A percentile compares a stretch with the other conserved stretches of the same genome.
Conservation (phyloP, 2,797 vertebrate genomes). For the Echeneis naucrates region DNA sequence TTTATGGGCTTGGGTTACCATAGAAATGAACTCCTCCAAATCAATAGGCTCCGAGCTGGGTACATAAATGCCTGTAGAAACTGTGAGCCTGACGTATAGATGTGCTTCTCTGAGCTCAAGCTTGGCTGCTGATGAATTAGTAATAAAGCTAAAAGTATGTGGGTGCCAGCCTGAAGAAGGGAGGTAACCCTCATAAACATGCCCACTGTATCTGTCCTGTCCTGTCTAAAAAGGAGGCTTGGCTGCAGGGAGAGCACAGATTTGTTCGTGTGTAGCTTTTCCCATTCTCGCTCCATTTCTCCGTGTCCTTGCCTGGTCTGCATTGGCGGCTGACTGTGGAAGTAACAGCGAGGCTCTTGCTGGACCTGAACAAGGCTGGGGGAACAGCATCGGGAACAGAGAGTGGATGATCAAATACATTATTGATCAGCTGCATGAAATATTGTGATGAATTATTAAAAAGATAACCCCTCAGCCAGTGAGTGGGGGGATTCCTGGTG, state of each 20-base stretch:
- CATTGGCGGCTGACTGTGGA: slow-evolving; percentile 23
- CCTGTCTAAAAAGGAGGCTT: slow-evolving; percentile 27
- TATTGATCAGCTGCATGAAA: slow-evolving; percentile 78
- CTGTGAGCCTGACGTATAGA: slow-evolving; percentile 42
- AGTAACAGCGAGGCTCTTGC: slow-evolving; percentile 29
- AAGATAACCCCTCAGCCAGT: slow-evolving; percentile 56
- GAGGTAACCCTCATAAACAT: slow-evolving; percentile 47
- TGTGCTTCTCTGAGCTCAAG: slow-evolving; percentile 40
- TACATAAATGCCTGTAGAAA: slow-evolving; percentile 64
- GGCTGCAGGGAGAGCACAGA: slow-evolving; percentile 42
- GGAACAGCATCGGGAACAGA: slow-evolving; percentile 60
- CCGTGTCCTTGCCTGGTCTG: background rate
- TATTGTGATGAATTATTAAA: slow-evolving; percentile 75
- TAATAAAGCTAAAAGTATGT: slow-evolving; percentile 64
- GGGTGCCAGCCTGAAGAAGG: slow-evolving; percentile 37
- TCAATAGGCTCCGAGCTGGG: slow-evolving; percentile 72
- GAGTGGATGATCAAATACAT: slow-evolving; percentile 73
- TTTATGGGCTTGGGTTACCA: slow-evolving; percentile 73
- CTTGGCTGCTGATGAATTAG: slow-evolving; percentile 61
- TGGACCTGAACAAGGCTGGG: slow-evolving; percentile 46
- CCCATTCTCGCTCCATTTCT: background rate
- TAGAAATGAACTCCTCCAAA: slow-evolving; percentile 74
- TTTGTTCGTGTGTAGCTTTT: slow-evolving; percentile 37
- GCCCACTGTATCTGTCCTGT: slow-evolving; percentile 16
- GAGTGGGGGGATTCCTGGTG: slow-evolving; percentile 60